Evolutionary conservation across 2,888 invertebrate genomes (phyloP).

Genomic region (Xestobium rufovillosum): DNA sequence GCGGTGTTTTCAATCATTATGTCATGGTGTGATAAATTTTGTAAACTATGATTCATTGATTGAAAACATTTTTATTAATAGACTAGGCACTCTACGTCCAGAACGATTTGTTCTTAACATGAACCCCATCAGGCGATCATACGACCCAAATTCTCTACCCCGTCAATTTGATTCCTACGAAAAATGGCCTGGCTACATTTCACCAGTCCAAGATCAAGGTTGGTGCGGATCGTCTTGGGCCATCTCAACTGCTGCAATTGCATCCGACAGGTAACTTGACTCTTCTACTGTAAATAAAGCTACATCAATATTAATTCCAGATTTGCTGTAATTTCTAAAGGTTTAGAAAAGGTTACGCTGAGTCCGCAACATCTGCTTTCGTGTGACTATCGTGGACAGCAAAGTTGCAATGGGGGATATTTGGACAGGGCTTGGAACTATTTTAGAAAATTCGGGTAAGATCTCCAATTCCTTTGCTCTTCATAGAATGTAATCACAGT

Average conservation of each 20-base stretch:
- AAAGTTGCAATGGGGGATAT: constrained; percentile 81
- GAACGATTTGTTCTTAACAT: constrained; percentile 48
- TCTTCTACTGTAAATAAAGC: not conserved
- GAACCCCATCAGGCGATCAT: constrained; percentile 52
- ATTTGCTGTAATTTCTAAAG: constrained; percentile 78
- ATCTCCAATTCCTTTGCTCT: constrained; percentile 13
- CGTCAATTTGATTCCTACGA: constrained; percentile 66
- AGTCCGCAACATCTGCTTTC: constrained; percentile 83
- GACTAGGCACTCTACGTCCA: constrained; percentile 49
- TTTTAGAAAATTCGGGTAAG: constrained; percentile 68
- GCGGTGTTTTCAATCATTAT: no score
- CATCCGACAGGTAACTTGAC: constrained; percentile 61
- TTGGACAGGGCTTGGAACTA: constrained; percentile 90
- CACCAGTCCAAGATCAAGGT: constrained; percentile 63
- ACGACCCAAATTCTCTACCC: constrained; percentile 57
- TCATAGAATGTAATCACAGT: constrained; percentile 9
- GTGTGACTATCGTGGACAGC: constrained; percentile 70
- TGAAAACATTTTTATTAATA: constrained; percentile 17
- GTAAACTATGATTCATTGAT: no score
- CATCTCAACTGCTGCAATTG: constrained; percentile 73
- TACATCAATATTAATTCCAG: constrained; percentile 37
- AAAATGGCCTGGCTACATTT: constrained; percentile 68
- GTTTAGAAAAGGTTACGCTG: constrained; percentile 61
- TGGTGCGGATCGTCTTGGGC: constrained; percentile 92
- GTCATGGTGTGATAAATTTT: no score